Evolutionary conservation across 2,797 vertebrate genomes (phyloP), one percentile per base, ranked within the genome.

Genomic region (Myotis pilosus): DNA sequence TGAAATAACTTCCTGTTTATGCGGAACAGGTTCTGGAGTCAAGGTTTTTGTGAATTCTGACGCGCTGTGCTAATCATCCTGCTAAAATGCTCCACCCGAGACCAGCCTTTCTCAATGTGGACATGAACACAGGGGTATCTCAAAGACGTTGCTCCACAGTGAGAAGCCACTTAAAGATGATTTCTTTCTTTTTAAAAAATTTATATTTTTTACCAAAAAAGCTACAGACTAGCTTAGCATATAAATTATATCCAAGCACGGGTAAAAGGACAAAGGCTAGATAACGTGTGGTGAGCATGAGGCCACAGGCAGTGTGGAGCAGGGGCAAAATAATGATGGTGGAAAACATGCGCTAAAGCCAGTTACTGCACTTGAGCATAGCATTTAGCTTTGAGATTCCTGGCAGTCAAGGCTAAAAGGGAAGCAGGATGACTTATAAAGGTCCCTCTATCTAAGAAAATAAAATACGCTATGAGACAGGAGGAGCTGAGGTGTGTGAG

Each of bases 151-250:
- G n/a, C 76, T 88, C 22, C 53, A n/a, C 60, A 28, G 49, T 16
- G 47, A 12, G 30, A 87, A 90, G 25, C 11, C 72, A 38, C 16
- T 93, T 41, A 71, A 82, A 95, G 87, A 81, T 44, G 22, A 81
- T 57, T 87, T n/a, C 30, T 16, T 79, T 69, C 23, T 72, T 83
- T 94, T 72, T 79, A 3, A 6, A 76, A n/a, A 51, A 13, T 49
- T 71, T 68, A 12, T 60, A 69, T 71, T 92, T 81, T 81, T 78
- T 9, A 78, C 78, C 47, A 75, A 16, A 68, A 72, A 72, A 66
- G 5, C 30, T 38, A 6, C 41, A 25, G 33, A 6, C 2, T 25
- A 75, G 53, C 25, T 91, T 87, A 64, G 11, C 81, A 13, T 53
- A n/a, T 17, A 83, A 55, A 36, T 83, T 76, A 53, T 33, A 44